Evolutionary conservation across 1,140 invertebrate species (phyloP).

Genomic region (Macrobrachium nipponense): DNA sequence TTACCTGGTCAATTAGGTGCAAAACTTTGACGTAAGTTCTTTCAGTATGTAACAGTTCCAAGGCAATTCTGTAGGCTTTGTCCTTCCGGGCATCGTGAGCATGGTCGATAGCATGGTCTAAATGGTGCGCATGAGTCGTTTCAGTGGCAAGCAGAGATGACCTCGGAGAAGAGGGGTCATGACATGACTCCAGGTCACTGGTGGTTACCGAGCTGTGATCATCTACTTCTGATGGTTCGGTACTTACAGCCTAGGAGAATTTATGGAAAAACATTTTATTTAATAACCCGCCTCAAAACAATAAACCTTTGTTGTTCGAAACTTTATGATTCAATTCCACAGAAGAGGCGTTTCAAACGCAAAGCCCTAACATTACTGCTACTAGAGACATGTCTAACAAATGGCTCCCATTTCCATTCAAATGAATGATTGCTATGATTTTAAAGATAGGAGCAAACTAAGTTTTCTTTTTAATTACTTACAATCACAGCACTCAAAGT

Average conservation of each 20-base stretch:
- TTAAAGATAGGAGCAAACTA: too few relatives aligned
- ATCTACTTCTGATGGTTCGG: conserved; percentile 42
- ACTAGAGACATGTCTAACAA: too few relatives aligned
- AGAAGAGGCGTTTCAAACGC: too few relatives aligned
- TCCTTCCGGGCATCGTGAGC: conserved; percentile 61
- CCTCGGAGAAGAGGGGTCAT: conserved; percentile 20
- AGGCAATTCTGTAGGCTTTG: conserved; percentile 70
- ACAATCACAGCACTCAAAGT: too few relatives aligned
- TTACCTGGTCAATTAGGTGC: conserved; percentile 73
- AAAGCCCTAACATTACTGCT: too few relatives aligned
- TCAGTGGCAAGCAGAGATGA: background rate
- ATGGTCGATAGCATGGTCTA: conserved; percentile 36
- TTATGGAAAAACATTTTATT: background rate
- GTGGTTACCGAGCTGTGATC: conserved; percentile 44
- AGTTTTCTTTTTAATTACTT: too few relatives aligned
- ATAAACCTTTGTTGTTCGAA: too few relatives aligned
- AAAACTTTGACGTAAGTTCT: conserved; percentile 71
- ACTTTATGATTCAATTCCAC: too few relatives aligned
- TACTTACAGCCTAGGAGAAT: conserved; percentile 32
- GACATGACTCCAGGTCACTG: conserved; percentile 40
- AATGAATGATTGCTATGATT: too few relatives aligned
- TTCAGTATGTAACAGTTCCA: conserved; percentile 72
- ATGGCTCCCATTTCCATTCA: too few relatives aligned
- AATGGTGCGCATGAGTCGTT: background rate
- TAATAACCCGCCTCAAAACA: too few relatives aligned